phyloP scores from a whole-genome alignment of 2,888 invertebrate species.

The Colletes collaris region DNA sequence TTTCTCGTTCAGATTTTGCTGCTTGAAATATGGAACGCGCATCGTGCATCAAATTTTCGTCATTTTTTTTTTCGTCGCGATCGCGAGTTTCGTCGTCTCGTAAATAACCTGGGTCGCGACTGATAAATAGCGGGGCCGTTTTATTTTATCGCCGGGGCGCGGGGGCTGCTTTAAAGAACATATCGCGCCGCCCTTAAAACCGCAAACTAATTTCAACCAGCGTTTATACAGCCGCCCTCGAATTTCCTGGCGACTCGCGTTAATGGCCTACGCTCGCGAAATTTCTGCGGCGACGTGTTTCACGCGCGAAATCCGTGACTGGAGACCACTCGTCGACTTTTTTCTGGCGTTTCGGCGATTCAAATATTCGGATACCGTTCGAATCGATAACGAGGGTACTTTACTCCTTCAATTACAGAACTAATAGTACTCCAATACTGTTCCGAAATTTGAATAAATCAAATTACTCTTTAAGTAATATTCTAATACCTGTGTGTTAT shows the following conservation, averaged over 20 bases:
- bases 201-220: slow-evolving; percentile 13
- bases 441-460: too few relatives aligned
- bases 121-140: slow-evolving; percentile 36
- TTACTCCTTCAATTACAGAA: too few relatives aligned
- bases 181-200: slow-evolving; percentile 23
- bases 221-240: slow-evolving; percentile 5
- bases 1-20: too few relatives aligned
- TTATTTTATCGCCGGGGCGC: slow-evolving; percentile 25
- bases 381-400: too few relatives aligned
- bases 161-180: background rate
- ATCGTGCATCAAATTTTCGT: slow-evolving; percentile 15
- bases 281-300: background rate
- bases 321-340: too few relatives aligned
- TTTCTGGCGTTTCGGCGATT: too few relatives aligned
- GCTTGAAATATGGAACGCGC: background rate
- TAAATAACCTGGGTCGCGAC: slow-evolving; percentile 36
- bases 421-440: too few relatives aligned
- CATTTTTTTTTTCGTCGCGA: slow-evolving; percentile 15
- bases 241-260: background rate
- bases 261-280: background rate
- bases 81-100: slow-evolving; percentile 28
- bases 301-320: too few relatives aligned
- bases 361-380: too few relatives aligned
- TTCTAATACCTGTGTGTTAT: too few relatives aligned
- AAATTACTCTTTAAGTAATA: too few relatives aligned